phyloP scores from a whole-genome alignment of 2,888 invertebrate species.

The Xestia ashworthii region DNA sequence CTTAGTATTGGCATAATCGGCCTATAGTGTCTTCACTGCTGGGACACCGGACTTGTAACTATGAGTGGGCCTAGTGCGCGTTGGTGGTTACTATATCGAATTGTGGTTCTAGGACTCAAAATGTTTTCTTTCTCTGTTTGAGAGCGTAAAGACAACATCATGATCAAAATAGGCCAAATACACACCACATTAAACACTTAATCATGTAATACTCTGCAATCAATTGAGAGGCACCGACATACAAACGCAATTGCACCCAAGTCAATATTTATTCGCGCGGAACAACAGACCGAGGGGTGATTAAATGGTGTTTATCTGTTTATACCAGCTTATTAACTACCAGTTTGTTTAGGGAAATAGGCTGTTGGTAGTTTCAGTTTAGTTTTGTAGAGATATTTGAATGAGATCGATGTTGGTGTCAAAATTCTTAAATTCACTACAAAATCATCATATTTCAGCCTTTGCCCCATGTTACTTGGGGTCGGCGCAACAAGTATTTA shows the following conservation, averaged over 20 bases:
- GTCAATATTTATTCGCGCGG: slow-evolving; percentile 52
- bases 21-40: too few relatives aligned
- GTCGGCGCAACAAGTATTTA: background rate
- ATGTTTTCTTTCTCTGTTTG: background rate
- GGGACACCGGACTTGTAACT: too few relatives aligned
- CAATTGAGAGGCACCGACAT: slow-evolving; percentile 33
- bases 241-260: slow-evolving; percentile 47
- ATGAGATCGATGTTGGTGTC: background rate
- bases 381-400: background rate
- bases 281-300: slow-evolving; percentile 34
- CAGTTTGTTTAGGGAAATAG: slow-evolving; percentile 21
- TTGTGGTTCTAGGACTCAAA: background rate
- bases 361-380: background rate
- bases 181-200: background rate
- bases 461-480: background rate
- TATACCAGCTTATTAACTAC: slow-evolving; percentile 19
- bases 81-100: too few relatives aligned
- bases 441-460: background rate
- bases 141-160: background rate
- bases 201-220: slow-evolving; percentile 35
- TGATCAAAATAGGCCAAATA: background rate
- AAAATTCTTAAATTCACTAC: too few relatives aligned
- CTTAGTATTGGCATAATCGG: too few relatives aligned
- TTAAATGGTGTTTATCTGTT: slow-evolving; percentile 54
- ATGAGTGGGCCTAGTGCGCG: too few relatives aligned